Conservation (phyloP, 2,113 vertebrate species). For the Sceloporus tristichus region DNA sequence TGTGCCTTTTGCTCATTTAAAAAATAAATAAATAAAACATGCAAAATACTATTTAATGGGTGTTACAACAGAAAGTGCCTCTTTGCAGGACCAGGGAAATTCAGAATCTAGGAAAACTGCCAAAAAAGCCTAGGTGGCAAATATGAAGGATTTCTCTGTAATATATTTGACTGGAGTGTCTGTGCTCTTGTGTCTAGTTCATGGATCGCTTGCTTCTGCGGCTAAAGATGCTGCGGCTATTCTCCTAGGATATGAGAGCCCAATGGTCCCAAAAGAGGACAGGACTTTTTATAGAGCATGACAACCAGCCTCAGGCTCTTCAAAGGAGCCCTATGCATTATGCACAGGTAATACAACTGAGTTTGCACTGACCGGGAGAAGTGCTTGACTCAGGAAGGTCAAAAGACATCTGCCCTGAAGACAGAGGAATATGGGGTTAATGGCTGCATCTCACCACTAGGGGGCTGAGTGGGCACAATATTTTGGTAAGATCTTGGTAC, state of each 20-base stretch:
- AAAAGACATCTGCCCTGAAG: neutral
- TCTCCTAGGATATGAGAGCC: neutral
- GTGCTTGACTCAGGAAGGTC: neutral
- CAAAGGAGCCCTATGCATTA: neutral
- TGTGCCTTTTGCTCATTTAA: neutral
- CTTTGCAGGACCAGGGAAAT: neutral
- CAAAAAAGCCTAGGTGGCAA: neutral
- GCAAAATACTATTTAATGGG: conserved; percentile 15
- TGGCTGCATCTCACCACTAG: conserved; percentile 68
- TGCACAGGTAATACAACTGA: neutral
- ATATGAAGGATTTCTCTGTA: neutral
- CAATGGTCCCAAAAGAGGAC: neutral
- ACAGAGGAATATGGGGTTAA: conserved; percentile 40
- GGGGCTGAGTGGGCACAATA: conserved; percentile 72
- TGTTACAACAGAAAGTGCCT: conserved; percentile 22
- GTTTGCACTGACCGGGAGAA: neutral
- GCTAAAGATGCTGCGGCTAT: neutral
- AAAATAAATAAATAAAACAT: conserved; percentile 6
- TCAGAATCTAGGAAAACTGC: conserved; percentile 7
- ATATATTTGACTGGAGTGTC: neutral
- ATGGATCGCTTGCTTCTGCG: neutral
- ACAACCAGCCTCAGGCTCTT: neutral
- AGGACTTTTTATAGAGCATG: neutral
- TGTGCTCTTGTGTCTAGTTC: neutral
- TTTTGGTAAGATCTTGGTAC: conserved; percentile 70